Evolutionary conservation across 1,140 invertebrate species (phyloP), one percentile per base, ranked within the genome.

Genomic region (Drosophila prosaltans): DNA sequence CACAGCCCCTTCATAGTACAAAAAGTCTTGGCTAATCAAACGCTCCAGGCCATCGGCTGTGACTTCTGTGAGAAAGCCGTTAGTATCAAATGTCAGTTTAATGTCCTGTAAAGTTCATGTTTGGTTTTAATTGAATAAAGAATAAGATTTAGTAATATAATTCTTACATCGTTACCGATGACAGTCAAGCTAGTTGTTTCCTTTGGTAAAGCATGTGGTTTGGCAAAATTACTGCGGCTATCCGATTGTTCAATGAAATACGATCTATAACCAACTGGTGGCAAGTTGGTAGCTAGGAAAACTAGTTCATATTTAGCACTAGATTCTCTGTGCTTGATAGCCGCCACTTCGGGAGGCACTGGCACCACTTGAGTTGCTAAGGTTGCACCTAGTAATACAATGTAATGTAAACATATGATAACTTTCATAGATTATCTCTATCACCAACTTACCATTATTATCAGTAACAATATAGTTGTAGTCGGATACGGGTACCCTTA

Each of bases 1-100:
- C 55, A 92, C 84, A 48, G 94, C 93, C 10, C 94, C 95, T 72
- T 94, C 92, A 85, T 98, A 99, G 92, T 95, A 98, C 30, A 95
- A 93, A 79, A 97, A 96, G 7, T 95, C 94, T 88, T 98, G 97
- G 0, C 91, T 91, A 21, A 91, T 51, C 26, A 76, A 70, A 21
- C 82, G 72, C 1, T 89, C 90, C 51, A 92, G 41, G 0, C 74
- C 84, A 77, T 94, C 93, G 24, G 93, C 64, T 39, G 94, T 93
- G 59, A 97, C 92, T 10, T 94, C 93, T 3, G 93, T 81, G 0
- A 88, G 84, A 55, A 93, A 92, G 0, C 93, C 96, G 16, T 89
- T 89, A 1, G 78, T 74, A 61, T 89, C 84, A 30, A 89, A 89
- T 0, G 66, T 58, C 6, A 89, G 26, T 39, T 85, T 64, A 1